Base-by-base conservation (phyloP, 2,888 invertebrate genomes). In the Chouioia cunea region DNA sequence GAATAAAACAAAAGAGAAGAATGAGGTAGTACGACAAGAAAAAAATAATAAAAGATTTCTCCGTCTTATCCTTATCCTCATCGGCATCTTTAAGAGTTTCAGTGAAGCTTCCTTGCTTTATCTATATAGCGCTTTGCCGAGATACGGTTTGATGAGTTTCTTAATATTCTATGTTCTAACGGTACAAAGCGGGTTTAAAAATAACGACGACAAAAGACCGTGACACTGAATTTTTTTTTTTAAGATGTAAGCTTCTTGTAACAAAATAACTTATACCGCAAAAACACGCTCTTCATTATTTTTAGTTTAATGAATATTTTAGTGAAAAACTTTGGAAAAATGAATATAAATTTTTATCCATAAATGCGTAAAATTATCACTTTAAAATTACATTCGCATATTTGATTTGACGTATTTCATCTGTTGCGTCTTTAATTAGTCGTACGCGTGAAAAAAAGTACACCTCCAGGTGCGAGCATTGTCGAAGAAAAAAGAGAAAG, bases 141-240 rank as follows among this genome's bases (percentile, higher is more conserved):
- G 75, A 77, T 74, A 74, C 69, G 71, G 56, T 74, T 75, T 76
- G 74, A 77, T 77, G 76, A 77, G 76, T 76, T 76, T 77, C 73
- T 75, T 77, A 77, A 77, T 76, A 77, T 77, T 63, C 69, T 58
- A 36, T 36, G 63, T 70, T 70, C 65, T 54, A 64, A 20, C 3
- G 56, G 56, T 14, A 67, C 58, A 52, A 15, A 27, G 36, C 36
- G 10, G 36, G 22, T 58, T 58, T 44, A 44, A 23, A 66, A 52
- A 44, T 22, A 66, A 58, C 14, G 58, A 53, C 36, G 36, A 65
- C 16, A 44, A 44, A 12, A 52, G 15, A n/a, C n/a, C n/a, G n/a
- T n/a, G n/a, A 16, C 6, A 52, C 1, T 43, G 15, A 57, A 57
- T 58, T 12, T 36, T 36, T 36, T 8, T 36, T 36, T 65, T 58